Evolutionary conservation across 2,797 vertebrate genomes (phyloP), one percentile per base, ranked within the genome.

Genomic region (Masticophis lateralis): DNA sequence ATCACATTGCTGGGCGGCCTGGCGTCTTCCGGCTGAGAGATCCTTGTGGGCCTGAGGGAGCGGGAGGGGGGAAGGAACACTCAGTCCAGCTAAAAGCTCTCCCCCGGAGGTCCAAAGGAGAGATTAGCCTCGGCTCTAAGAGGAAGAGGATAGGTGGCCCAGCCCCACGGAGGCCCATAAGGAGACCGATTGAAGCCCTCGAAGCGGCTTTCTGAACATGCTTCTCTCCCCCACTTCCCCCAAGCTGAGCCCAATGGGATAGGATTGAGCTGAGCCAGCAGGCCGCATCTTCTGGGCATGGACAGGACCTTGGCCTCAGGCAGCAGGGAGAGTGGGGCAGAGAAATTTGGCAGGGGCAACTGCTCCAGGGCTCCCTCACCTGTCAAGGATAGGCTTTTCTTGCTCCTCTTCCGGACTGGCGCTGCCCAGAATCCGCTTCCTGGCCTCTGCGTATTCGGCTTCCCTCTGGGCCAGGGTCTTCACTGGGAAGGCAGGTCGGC

Each of bases 401-500:
- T 98, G 98, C 89, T 98, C 98, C 94, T 99, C 99, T 93, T 99
- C 99, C 0, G 99, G 98, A 95, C 98, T 99, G 88, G 99, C 99
- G 0, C 99, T 99, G 92, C 99, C 99, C 96, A 99, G 96, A 97
- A 99, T 99, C 95, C 99, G 98, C 96, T 99, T 99, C 93, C 99
- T 97, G 96, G 99, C 99, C 95, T 99, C 99, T 0, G 99, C 99
- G 94, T 99, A 99, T 95, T 99, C 99, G 0, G 99, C 99, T 97
- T 99, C 99, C 8, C 99, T 98, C 98, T 99, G 99, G 0, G 99
- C 99, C 97, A 99, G 96, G 79, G 99, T 99, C 94, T 99, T 99
- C 83, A 99, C 98, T 0, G 99, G 99, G 16, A 98, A 98, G 10
- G 98, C 97, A 0, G 99, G 99, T 56, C 98, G 97, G 97, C 96